Conservation (phyloP, 2,888 invertebrate species). For the Pemphredon lugubris region DNA sequence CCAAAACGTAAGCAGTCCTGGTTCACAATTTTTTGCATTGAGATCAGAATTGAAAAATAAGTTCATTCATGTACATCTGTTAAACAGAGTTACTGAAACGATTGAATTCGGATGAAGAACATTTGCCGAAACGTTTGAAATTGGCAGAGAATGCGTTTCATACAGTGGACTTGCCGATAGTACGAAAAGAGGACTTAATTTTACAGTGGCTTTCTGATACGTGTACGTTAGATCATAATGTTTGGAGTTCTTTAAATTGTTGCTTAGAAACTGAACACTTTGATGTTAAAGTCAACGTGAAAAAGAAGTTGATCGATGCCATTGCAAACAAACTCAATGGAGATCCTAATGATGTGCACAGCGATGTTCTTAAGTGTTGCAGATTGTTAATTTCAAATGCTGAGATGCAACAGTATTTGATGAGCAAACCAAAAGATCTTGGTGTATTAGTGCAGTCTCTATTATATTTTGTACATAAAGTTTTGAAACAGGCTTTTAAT, state of each 20-base stretch:
- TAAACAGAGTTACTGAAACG: constrained; percentile 81
- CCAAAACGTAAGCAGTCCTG: no score
- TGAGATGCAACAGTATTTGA: constrained; percentile 66
- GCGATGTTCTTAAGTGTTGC: constrained; percentile 61
- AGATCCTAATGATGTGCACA: constrained; percentile 15
- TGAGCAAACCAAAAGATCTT: constrained; percentile 52
- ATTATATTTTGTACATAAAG: constrained; percentile 46
- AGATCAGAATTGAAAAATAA: no score
- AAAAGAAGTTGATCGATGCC: constrained; percentile 59
- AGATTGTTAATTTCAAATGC: constrained; percentile 53
- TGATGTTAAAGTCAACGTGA: constrained; percentile 59
- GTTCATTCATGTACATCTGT: constrained; percentile 1
- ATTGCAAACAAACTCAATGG: constrained; percentile 56
- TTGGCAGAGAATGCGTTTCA: constrained; percentile 83
- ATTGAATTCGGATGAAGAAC: constrained; percentile 80
- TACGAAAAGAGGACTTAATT: constrained; percentile 82
- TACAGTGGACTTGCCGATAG: constrained; percentile 81
- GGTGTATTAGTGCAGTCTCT: constrained; percentile 55
- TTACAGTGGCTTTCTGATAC: constrained; percentile 82
- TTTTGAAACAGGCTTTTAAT: constrained; percentile 20
- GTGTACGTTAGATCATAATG: constrained; percentile 28
- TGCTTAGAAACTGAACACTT: constrained; percentile 60
- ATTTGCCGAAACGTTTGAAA: constrained; percentile 82
- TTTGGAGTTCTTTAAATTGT: constrained; percentile 63
- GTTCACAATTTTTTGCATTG: no score